These are phyloP conservation scores for Tokudaia tokunoshimensis DNA, from an alignment of 2,797 vertebrate genomes.

Conservation along the genomic window DNA sequence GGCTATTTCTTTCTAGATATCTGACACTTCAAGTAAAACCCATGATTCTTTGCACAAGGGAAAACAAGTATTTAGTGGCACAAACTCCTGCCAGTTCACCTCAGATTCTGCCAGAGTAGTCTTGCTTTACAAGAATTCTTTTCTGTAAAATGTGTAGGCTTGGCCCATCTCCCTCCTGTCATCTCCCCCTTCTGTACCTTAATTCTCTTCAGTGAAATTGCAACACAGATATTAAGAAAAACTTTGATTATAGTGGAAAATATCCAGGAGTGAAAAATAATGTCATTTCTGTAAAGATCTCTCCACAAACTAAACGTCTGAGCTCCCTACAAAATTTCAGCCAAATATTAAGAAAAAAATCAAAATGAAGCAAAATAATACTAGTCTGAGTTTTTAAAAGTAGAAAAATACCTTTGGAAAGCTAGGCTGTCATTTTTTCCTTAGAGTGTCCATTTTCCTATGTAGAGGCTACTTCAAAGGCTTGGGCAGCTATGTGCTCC, in stretches of 20 bases:
- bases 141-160: slow-evolving; percentile 60
- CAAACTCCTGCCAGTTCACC: slow-evolving; percentile 11
- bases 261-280: background rate
- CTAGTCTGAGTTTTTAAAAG: background rate
- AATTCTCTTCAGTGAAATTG: slow-evolving; percentile 59
- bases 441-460: background rate
- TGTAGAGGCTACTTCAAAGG: background rate
- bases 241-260: background rate
- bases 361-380: background rate
- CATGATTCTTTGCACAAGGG: slow-evolving; percentile 31
- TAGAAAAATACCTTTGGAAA: slow-evolving; percentile 42
- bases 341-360: background rate
- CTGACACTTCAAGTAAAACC: slow-evolving; percentile 59
- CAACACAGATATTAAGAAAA: slow-evolving; percentile 44
- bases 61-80: slow-evolving; percentile 35
- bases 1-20: slow-evolving; percentile 53
- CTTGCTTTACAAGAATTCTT: slow-evolving; percentile 73
- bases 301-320: slow-evolving; percentile 37
- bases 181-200: background rate
- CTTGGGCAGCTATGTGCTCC: background rate
- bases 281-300: background rate
- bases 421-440: background rate
- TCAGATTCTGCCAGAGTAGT: slow-evolving; percentile 44
- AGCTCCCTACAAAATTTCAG: slow-evolving; percentile 3
- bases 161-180: background rate